Base-by-base conservation (phyloP, 2,797 vertebrate species). In the Tenualosa ilisha region DNA sequence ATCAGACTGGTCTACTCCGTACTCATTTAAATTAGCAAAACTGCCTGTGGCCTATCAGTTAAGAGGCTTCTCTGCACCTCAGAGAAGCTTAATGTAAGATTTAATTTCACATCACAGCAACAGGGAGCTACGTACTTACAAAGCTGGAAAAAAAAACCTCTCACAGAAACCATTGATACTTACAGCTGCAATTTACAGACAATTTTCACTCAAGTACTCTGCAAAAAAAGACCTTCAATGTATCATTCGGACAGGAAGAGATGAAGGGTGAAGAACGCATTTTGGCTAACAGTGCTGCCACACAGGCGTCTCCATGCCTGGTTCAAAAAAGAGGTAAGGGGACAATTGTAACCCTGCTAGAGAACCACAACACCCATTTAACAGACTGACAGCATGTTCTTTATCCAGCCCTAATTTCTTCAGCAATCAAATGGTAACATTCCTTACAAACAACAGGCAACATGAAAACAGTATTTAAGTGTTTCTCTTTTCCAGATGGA, bases 391-490 rank as follows among this genome's bases (percentile, higher is more conserved):
- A 79, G 40, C 40, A 40, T 3, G 1, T 46, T 79, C 22, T 8
- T 79, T 37, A 8, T 43, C 6, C 40, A 43, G 40, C 17, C 72
- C 2, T 43, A 43, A 43, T 46, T 43, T 79, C 40, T 79, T 8
- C 72, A 22, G 72, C 72, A 79, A 43, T 46, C 72, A 79, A 43
- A 46, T 22, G 17, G 72, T 75, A 84, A 72, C 12, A 85, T 81
- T 86, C 51, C n/a, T 51, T 40, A 20, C 49, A 54, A 46, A 83
- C 72, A 79, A 79, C 72, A 79, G 72, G 72, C 72, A 85, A 81
- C 65, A 43, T 53, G 46, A 43, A 81, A 85, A 87, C 83, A 86
- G 91, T 46, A 79, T 46, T 72, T 40, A 72, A 72, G 26, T 40
- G 26, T 72, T 79, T 79, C 72, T 79, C 17, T 6, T 43, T 79